Conservation (phyloP, 1,140 invertebrate genomes). For the Brachionus koreanus region DNA sequence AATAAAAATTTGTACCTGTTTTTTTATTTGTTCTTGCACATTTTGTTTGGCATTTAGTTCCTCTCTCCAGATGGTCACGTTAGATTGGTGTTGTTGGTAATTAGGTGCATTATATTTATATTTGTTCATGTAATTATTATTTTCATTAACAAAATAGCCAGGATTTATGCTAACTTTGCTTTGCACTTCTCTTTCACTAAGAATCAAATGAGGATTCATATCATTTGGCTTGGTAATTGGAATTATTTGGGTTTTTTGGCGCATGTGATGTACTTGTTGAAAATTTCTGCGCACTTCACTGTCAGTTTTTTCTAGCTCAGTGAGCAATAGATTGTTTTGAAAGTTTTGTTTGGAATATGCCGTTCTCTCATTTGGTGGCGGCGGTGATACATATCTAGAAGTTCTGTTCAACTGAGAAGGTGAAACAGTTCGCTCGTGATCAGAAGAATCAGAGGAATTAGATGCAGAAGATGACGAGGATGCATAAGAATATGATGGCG, state of each 20-base stretch:
- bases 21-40: constrained; percentile 40
- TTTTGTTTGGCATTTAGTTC: constrained; percentile 29
- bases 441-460: constrained; percentile 21
- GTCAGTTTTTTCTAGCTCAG: not conserved
- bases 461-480: constrained; percentile 35
- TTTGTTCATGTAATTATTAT: not conserved
- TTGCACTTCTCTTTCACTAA: not conserved
- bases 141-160: not conserved
- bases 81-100: not conserved
- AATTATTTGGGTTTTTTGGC: not conserved
- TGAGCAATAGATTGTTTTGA: not conserved
- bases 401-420: constrained; percentile 28
- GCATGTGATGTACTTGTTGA: not conserved
- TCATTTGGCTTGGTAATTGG: not conserved
- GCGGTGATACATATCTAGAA: not conserved
- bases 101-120: not conserved
- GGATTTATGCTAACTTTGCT: not conserved
- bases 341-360: not conserved
- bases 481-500: constrained; percentile 19
- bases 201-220: not conserved
- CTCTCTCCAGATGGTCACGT: constrained; percentile 26
- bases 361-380: not conserved
- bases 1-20: not conserved
- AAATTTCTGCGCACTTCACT: not conserved
- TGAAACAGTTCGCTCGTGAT: constrained; percentile 30